Evolutionary conservation across 2,113 vertebrate species (phyloP).

Genomic region (Microcebus jonahi): DNA sequence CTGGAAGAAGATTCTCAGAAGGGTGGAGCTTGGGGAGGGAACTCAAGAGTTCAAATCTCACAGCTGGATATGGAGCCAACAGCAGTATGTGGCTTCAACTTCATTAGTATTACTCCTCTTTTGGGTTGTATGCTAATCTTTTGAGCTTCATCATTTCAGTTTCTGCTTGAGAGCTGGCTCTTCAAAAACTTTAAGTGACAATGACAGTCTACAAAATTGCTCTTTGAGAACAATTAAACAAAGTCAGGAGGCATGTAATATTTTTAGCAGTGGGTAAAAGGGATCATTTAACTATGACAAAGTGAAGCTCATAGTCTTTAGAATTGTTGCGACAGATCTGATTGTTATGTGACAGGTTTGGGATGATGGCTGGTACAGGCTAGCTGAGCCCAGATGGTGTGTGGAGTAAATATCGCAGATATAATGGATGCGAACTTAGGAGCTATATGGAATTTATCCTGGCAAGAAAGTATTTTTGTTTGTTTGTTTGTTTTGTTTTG

Average conservation of each 20-base stretch:
- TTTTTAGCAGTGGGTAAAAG: slow-evolving; percentile 78
- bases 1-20: slow-evolving; percentile 41
- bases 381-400: slow-evolving; percentile 38
- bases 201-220: slow-evolving; percentile 74
- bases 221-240: slow-evolving; percentile 77
- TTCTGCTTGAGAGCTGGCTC: slow-evolving; percentile 61
- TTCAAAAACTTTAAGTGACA: slow-evolving; percentile 73
- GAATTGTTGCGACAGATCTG: slow-evolving; percentile 49
- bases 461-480: slow-evolving; percentile 32
- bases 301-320: slow-evolving; percentile 60
- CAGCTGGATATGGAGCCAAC: neutral
- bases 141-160: slow-evolving; percentile 59
- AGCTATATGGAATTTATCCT: neutral
- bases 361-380: neutral
- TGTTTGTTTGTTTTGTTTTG: slow-evolving; percentile 29
- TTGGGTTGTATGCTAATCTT: slow-evolving; percentile 49
- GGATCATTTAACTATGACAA: slow-evolving; percentile 74
- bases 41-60: neutral
- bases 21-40: neutral
- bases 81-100: neutral
- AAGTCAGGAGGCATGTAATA: slow-evolving; percentile 76
- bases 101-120: neutral
- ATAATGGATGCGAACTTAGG: neutral
- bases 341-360: slow-evolving; percentile 60
- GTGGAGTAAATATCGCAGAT: neutral